Evolutionary conservation across 1,140 invertebrate species (phyloP).

Genomic region (Saxidomus purpurata): DNA sequence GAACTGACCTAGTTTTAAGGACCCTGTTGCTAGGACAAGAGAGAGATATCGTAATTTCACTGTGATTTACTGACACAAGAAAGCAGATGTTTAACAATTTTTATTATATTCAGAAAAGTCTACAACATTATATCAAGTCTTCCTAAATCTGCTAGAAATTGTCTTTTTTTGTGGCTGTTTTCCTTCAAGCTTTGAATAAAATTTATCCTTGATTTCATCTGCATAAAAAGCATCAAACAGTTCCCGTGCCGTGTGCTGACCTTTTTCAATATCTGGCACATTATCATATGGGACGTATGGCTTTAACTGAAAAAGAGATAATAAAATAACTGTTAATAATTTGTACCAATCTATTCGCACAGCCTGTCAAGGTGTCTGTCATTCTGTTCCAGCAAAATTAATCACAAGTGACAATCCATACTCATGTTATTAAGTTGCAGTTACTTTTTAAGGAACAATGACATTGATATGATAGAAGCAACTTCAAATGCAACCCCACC

Average conservation of each 20-base stretch:
- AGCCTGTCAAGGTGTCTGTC: not conserved
- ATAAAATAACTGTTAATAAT: too few relatives aligned
- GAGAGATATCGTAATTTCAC: too few relatives aligned
- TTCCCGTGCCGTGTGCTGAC: slow-evolving; percentile 40
- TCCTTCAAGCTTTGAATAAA: not conserved
- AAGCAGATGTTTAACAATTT: too few relatives aligned
- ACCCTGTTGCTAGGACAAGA: too few relatives aligned
- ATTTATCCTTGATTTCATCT: slow-evolving; percentile 20
- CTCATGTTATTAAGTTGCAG: not conserved
- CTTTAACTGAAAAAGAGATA: slow-evolving; percentile 50
- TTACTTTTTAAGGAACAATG: too few relatives aligned
- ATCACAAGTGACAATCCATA: not conserved
- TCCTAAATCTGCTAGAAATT: not conserved
- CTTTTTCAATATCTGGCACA: not conserved
- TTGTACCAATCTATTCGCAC: not conserved
- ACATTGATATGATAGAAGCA: too few relatives aligned
- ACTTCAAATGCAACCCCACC: too few relatives aligned
- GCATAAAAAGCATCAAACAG: slow-evolving; percentile 39
- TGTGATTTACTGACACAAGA: too few relatives aligned
- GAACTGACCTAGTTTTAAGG: too few relatives aligned
- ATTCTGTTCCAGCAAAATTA: not conserved
- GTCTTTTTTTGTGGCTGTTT: not conserved
- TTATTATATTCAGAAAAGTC: too few relatives aligned
- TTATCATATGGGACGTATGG: slow-evolving; percentile 52
- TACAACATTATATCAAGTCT: slow-evolving; percentile 22